Evolutionary conservation across 2,888 invertebrate species (phyloP), one percentile per base, ranked within the genome.

Genomic region (Drosophila borborema): DNA sequence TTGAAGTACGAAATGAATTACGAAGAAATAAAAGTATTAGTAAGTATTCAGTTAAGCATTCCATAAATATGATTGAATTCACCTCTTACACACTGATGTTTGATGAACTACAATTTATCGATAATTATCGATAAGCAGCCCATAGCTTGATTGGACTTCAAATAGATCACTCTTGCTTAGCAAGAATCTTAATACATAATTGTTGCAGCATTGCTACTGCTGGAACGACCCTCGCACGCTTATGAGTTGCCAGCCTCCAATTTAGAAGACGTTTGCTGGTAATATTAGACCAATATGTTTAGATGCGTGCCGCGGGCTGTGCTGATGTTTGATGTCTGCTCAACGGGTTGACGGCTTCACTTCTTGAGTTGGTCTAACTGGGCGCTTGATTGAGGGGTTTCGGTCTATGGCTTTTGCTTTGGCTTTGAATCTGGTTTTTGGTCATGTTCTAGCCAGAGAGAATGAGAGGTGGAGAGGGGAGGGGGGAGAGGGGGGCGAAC

Each of bases 261-360:
- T 74, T 78, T 69, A 48, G 79, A 51, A 74, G 70, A 65, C 65
- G 77, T 72, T 81, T 62, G 69, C 61, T 81, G 68, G 72, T 72
- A 68, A 78, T 81, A 78, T 81, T 78, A 55, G 73, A 72, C 64
- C 81, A 66, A 72, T 80, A 67, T 48, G 66, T 55, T 70, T 59
- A 65, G 58, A 64, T 64, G 18, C 34, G 28, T 64, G 77, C 78
- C 78, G 49, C 61, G 54, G 78, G 78, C 71, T 55, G 9, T 31
- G 49, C 58, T 54, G 76, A 54, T 63, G 67, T 38, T 38, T 54
- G 53, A 51, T 34, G 40, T 55, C 78, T 67, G 49, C 49, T 80
- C 66, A 61, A 67, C 77, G 71, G 77, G 36, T 64, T 74, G 74
- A 75, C 74, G 74, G 56, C 73, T 72, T 65, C 58, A 72, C 72